Base-by-base conservation (phyloP, 2,888 invertebrate species). In the Drosophila setosimentum region DNA sequence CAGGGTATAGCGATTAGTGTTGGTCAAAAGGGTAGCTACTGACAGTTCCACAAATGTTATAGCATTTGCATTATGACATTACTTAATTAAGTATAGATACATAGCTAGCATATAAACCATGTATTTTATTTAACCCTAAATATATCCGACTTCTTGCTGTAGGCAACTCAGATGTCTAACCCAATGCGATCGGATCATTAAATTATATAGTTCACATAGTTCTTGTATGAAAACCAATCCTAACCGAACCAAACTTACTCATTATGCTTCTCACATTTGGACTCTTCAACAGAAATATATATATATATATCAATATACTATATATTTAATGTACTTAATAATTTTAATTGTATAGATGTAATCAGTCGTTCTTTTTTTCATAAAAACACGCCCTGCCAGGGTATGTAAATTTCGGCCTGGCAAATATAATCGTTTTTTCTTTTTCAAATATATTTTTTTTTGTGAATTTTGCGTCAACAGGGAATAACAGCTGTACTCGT, bases 381-480 rank as follows among this genome's bases (percentile, higher is more conserved):
- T 8, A 37, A 8, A 18, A 7, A 37, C 7, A 2, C 7, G 3
- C 18, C 3, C 18, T 37, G 18, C 37, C 1, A 42, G 45, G 24
- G 45, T 24, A 45, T 45, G 24, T 24, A 24, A 16, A 3, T 45
- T 24, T 24, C 45, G 8, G 16, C 8, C 45, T 45, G 24, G 24
- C 45, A 45, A 16, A 24, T 45, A 24, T 8, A 24, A 8, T 16
- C 2, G 8, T 8, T 24, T 45, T 45, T 45, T 8, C 27, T n/a
- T 35, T 27, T 27, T 51, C 7, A 61, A 42, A 37, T 40, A 35
- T 21, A 16, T 49, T 32, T 21, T 21, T 49, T 32, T 54, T 21
- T 51, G 64, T 55, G 57, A 24, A 24, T 62, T 65, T 62, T 54
- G 45, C 49, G 50, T 58, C 61, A 65, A n/a, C 30, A 3, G 74